These are phyloP conservation scores for Hippoglossus stenolepis DNA, from an alignment of 2,113 vertebrate species.

Conservation along the genomic window DNA sequence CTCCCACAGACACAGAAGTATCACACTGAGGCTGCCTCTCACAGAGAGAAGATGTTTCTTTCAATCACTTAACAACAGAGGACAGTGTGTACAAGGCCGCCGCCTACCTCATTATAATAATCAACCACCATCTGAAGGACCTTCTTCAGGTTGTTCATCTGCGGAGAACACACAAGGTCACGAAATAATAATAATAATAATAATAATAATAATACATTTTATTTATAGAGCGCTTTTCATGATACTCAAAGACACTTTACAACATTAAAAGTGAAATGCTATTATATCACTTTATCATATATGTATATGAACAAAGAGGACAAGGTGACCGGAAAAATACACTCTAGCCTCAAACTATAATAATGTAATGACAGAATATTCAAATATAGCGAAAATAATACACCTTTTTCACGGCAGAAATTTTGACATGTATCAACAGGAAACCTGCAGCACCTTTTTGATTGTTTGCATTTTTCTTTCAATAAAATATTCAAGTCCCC, in stretches of 20 bases:
- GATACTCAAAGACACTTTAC: no score
- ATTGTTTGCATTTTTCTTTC: no score
- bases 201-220: no score
- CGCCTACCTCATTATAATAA: slow-evolving; percentile 96
- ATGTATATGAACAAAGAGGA: background rate
- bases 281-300: background rate
- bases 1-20: background rate
- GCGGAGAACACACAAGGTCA: slow-evolving; percentile 38
- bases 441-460: no score
- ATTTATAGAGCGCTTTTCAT: no score
- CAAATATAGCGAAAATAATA: no score
- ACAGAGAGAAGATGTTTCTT: background rate
- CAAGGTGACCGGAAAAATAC: background rate
- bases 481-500: no score
- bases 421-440: no score
- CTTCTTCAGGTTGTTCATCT: slow-evolving; percentile 98
- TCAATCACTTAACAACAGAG: background rate
- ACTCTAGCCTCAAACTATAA: background rate
- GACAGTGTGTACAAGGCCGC: background rate
- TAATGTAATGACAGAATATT: no score
- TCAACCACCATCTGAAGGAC: slow-evolving; percentile 94
- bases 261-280: background rate
- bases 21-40: background rate
- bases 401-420: no score
- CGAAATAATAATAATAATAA: no score